Evolutionary conservation across 2,113 vertebrate species (phyloP).

Genomic region (Passer domesticus): DNA sequence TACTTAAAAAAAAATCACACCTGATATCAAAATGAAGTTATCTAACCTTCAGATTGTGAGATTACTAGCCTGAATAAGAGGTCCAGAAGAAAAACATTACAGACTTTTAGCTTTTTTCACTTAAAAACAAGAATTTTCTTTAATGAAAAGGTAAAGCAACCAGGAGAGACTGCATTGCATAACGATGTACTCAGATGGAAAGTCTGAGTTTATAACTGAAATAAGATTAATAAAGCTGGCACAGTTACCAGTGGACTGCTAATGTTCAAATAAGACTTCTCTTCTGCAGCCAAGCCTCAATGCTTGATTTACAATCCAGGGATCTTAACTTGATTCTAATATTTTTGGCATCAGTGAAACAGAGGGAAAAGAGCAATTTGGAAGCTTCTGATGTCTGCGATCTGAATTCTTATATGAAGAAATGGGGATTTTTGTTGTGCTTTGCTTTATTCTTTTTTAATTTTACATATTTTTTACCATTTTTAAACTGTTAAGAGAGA

Average conservation of each 20-base stretch:
- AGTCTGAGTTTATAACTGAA: slow-evolving; percentile 70
- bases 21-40: not conserved
- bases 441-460: not conserved
- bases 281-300: slow-evolving; percentile 6
- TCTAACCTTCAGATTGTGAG: not conserved
- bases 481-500: not conserved
- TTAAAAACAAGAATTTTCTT: not conserved
- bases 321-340: slow-evolving; percentile 53
- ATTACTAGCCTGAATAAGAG: not conserved
- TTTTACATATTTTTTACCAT: not conserved
- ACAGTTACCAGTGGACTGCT: slow-evolving; percentile 26
- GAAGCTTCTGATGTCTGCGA: slow-evolving; percentile 40
- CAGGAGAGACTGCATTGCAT: slow-evolving; percentile 41
- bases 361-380: slow-evolving; percentile 32
- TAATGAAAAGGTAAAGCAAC: slow-evolving; percentile 21
- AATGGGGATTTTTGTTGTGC: not conserved
- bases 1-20: not conserved
- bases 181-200: slow-evolving; percentile 62
- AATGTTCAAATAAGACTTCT: slow-evolving; percentile 45
- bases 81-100: not conserved
- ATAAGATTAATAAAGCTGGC: slow-evolving; percentile 66
- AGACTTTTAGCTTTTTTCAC: slow-evolving; percentile 7
- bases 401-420: slow-evolving; percentile 33
- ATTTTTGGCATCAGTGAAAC: slow-evolving; percentile 36
- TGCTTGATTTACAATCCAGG: slow-evolving; percentile 43